Percentiles rank a stretch among this genome's conserved stretches.
Evolutionary conservation across 2,888 invertebrate genomes (phyloP).

Genomic region (Lottia scabra): DNA sequence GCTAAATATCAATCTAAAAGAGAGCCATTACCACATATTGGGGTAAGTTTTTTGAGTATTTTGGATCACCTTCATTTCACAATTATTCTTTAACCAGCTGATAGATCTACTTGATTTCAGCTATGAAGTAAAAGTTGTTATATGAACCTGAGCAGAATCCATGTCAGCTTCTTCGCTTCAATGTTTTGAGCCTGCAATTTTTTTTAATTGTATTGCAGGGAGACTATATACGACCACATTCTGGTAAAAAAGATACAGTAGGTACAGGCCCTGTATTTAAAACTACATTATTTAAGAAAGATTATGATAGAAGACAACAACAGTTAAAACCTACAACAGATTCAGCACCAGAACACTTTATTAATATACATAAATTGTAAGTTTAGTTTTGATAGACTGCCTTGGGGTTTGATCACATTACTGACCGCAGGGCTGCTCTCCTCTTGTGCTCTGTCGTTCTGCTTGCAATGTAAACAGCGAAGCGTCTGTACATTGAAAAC

Average conservation of each 20-base stretch:
- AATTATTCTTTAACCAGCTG: too few relatives aligned
- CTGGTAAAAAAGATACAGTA: slow-evolving; percentile 30
- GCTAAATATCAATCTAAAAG: slow-evolving; percentile 23
- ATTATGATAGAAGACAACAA: slow-evolving; percentile 48
- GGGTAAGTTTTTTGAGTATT: background rate
- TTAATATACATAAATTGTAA: slow-evolving; percentile 30
- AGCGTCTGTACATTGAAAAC: too few relatives aligned
- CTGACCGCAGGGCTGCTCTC: too few relatives aligned
- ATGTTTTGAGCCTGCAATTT: background rate
- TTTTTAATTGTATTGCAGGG: slow-evolving; percentile 17
- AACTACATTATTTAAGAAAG: slow-evolving; percentile 54
- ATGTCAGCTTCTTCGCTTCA: too few relatives aligned
- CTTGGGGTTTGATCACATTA: too few relatives aligned
- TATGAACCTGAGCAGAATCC: too few relatives aligned
- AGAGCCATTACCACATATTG: slow-evolving; percentile 9
- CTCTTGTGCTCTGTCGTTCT: too few relatives aligned
- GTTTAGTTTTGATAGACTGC: background rate
- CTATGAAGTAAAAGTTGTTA: too few relatives aligned
- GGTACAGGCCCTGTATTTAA: slow-evolving; percentile 36
- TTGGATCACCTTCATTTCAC: too few relatives aligned
- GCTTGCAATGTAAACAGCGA: too few relatives aligned
- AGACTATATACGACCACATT: slow-evolving; percentile 33
- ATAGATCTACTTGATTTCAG: too few relatives aligned
- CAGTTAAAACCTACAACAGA: slow-evolving; percentile 44
- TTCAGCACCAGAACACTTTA: slow-evolving; percentile 30